Evolutionary conservation across 2,797 vertebrate genomes (phyloP), one percentile per base, ranked within the genome.

Genomic region (Brotogeris chrysoptera): DNA sequence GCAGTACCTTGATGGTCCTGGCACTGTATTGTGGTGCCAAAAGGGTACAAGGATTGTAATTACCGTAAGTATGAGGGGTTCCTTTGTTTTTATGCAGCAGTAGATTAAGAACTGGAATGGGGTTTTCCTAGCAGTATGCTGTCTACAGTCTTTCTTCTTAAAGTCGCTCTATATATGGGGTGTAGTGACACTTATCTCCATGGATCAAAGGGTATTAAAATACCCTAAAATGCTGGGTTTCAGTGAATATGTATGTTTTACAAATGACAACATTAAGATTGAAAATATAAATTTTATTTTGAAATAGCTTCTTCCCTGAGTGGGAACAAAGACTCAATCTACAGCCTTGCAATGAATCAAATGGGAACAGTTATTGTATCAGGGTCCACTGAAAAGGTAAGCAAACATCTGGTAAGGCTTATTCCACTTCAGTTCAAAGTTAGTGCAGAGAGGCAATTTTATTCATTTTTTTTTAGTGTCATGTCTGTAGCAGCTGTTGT

Each of bases 301-400:
- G 60, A 86, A 95, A 97, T 97, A 99, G 99, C 99, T 95, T 99
- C 99, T 53, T 99, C 99, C 57, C 98, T 99, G 96, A 99, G 99
- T 96, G 99, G 99, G 88, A 99, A 99, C 98, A 99, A 99, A 97
- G 99, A 99, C 97, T 99, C 99, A 16, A 99, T 99, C 98, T 99
- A 99, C 97, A 99, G 99, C 97, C 98, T 99, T 95, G 99, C 99
- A 82, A 99, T 99, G 99, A 99, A 99, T 98, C 99, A 99, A 86
- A 99, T 99, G 98, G 99, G 99, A 96, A 99, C 99, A 89, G 99
- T 99, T 96, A 99, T 99, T 91, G 99, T 99, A 74, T 99, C 99
- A 14, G 99, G 99, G 96, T 99, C 99, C 89, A 99, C 99, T 91
- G 99, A 99, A 98, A 99, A 99, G 99, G 99, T 99, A 97, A 96